Evolutionary conservation across 2,113 vertebrate species (phyloP).

Genomic region (Orientallactaga bullata): DNA sequence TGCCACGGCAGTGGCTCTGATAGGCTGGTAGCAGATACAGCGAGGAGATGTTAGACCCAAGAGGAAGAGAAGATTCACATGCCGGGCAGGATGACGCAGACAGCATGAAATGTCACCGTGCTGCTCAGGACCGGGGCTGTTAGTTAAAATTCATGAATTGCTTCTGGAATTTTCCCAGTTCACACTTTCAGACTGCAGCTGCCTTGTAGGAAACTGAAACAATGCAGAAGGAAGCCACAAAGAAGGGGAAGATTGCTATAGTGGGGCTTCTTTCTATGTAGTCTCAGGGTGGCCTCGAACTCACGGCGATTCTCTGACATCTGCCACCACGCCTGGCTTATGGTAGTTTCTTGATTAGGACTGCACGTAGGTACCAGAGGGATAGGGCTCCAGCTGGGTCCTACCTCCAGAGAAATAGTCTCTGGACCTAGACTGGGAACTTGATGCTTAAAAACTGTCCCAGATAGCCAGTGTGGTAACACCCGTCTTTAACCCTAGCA

Average conservation of each 20-base stretch:
- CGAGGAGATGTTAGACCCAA: background rate
- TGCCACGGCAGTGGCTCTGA: background rate
- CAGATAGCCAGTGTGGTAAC: background rate
- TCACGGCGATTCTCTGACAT: no score
- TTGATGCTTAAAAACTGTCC: background rate
- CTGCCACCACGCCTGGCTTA: no score
- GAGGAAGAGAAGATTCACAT: background rate
- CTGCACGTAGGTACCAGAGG: accelerated
- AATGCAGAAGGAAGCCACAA: background rate
- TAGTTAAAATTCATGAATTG: background rate
- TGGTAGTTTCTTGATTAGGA: background rate
- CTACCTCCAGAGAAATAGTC: background rate
- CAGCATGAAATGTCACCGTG: background rate
- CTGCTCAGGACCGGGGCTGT: background rate
- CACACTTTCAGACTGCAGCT: background rate
- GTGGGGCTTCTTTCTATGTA: no score
- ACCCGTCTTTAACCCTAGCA: no score
- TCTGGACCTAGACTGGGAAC: background rate
- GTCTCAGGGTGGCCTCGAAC: no score
- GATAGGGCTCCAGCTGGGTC: background rate
- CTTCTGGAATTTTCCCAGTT: conserved; percentile 21
- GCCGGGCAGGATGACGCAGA: background rate
- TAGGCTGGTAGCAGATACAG: background rate
- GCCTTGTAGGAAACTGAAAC: background rate
- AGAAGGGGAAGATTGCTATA: background rate